A percentile compares a stretch with the other conserved stretches of the same genome.
Conservation (phyloP, 2,113 vertebrate genomes). For the Anguilla japonica region DNA sequence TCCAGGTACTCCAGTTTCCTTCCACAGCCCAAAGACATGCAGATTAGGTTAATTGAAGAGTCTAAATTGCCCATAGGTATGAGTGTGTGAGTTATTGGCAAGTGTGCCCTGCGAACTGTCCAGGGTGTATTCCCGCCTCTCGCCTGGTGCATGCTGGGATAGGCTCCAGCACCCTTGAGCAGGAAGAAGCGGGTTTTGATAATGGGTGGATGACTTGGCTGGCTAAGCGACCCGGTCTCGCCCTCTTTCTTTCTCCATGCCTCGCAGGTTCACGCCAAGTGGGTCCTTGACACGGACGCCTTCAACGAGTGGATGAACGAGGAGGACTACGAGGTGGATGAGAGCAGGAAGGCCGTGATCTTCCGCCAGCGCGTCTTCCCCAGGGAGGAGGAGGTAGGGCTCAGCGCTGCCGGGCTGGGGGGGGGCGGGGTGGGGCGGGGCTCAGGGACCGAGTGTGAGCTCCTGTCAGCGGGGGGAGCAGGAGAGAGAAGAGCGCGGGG, state of each 20-base stretch:
- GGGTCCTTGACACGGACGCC: slow-evolving; percentile 90
- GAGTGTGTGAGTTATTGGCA: no score
- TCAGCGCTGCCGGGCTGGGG: background rate
- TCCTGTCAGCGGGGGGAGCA: background rate
- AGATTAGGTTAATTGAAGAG: no score
- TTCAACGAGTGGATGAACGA: slow-evolving; percentile 99
- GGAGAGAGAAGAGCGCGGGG: background rate
- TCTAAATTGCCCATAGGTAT: no score
- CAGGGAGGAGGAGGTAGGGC: slow-evolving; percentile 88
- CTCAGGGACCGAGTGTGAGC: no score
- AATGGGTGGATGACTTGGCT: no score
- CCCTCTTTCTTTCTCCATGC: background rate
- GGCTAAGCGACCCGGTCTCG: background rate
- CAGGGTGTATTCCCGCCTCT: no score
- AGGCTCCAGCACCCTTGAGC: no score
- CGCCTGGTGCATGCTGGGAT: no score
- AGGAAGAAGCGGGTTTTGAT: no score
- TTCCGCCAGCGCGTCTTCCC: slow-evolving; percentile 87
- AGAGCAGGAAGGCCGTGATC: slow-evolving; percentile 85
- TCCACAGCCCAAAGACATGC: no score
- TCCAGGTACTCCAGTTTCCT: no score
- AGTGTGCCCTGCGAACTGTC: no score
- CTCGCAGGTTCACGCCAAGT: slow-evolving; percentile 86
- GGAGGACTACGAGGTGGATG: slow-evolving; percentile 95
- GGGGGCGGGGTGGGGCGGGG: background rate